Conservation (phyloP, 1,140 invertebrate species). For the Galleria mellonella region DNA sequence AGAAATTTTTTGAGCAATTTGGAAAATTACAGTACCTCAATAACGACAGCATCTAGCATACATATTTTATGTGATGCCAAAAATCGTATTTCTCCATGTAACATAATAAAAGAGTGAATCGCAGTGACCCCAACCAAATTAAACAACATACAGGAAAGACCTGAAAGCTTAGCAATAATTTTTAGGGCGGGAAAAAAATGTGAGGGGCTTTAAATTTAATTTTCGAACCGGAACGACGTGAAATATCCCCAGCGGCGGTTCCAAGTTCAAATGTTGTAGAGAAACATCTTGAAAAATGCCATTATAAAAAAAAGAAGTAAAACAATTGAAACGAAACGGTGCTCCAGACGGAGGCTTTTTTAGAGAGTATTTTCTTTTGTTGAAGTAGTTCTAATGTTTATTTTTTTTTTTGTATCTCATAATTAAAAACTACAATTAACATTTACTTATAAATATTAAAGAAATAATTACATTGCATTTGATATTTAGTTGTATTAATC, state of each 20-base stretch:
- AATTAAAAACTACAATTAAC: too few relatives aligned
- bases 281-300: conserved; percentile 35
- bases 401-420: too few relatives aligned
- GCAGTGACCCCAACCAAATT: conserved; percentile 29
- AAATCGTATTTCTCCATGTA: conserved; percentile 5
- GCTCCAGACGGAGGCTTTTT: too few relatives aligned
- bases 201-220: conserved; percentile 72
- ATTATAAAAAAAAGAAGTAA: conserved; percentile 25
- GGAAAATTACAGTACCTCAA: too few relatives aligned
- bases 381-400: too few relatives aligned
- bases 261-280: conserved; percentile 46
- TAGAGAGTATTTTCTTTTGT: too few relatives aligned
- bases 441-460: too few relatives aligned
- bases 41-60: too few relatives aligned
- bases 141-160: conserved; percentile 35
- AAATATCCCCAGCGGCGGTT: conserved; percentile 59
- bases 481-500: too few relatives aligned
- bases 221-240: conserved; percentile 63
- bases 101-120: conserved; percentile 9
- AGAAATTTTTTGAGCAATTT: too few relatives aligned
- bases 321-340: conserved; percentile 21
- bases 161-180: conserved; percentile 62
- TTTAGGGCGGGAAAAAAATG: conserved; percentile 63
- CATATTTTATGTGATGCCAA: background rate
- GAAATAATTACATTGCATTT: too few relatives aligned